phyloP scores from a whole-genome alignment of 2,113 vertebrate species.

The Pterocles orientalis region DNA sequence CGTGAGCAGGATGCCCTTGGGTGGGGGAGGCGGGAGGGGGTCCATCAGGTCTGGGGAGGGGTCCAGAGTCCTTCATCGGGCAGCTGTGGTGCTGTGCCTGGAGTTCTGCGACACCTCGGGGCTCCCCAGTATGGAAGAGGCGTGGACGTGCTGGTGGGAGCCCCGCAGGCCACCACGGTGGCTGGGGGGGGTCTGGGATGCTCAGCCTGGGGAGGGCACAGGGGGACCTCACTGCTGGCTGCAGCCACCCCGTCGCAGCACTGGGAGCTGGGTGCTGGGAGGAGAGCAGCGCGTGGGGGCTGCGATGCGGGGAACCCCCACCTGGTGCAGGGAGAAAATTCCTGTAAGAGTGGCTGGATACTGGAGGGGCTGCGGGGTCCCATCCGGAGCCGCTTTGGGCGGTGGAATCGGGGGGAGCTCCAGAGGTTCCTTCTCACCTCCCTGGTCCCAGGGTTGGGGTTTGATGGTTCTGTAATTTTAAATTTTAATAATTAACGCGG shows the following conservation, averaged over 20 bases:
- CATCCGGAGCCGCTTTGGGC: not conserved
- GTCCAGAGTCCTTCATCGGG: not conserved
- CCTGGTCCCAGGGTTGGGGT: not conserved
- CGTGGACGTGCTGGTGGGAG: not conserved
- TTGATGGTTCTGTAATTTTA: too few relatives aligned
- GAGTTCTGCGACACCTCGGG: not conserved
- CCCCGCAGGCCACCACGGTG: too few relatives aligned
- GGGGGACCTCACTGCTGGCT: too few relatives aligned
- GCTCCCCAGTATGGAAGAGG: not conserved
- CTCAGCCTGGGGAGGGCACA: too few relatives aligned
- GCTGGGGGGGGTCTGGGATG: too few relatives aligned
- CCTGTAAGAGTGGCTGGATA: too few relatives aligned
- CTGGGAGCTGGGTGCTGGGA: too few relatives aligned
- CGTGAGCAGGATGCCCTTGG: not conserved
- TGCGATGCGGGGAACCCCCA: rapidly evolving
- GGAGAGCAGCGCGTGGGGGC: too few relatives aligned
- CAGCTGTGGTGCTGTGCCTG: not conserved
- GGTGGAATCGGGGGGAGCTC: not conserved
- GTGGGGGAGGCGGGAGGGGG: not conserved
- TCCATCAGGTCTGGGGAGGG: not conserved
- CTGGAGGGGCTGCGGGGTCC: not conserved
- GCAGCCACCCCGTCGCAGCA: too few relatives aligned
- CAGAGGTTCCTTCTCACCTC: not conserved
- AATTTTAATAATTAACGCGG: too few relatives aligned
- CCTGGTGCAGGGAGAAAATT: too few relatives aligned